phyloP scores from a whole-genome alignment of 2,797 vertebrate species.

The Pterois miles region DNA sequence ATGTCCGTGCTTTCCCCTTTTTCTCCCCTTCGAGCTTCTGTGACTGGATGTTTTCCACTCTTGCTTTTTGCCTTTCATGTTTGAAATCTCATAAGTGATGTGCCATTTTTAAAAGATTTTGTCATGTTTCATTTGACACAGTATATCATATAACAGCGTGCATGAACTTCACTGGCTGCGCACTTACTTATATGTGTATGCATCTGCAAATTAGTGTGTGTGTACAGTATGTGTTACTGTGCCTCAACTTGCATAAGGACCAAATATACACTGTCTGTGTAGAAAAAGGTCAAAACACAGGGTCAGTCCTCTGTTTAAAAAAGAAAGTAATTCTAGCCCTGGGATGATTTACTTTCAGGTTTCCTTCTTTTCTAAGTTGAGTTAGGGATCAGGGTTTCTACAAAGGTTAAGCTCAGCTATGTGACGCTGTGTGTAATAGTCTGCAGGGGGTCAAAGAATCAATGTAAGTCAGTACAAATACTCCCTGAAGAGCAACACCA shows the following conservation, averaged over 20 bases:
- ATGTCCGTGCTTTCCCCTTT: constrained; percentile 9
- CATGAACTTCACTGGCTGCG: constrained; percentile 33
- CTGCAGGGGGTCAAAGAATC: constrained; percentile 30
- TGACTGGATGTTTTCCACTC: constrained; percentile 7
- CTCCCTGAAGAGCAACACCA: constrained; percentile 22
- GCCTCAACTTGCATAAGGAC: background rate
- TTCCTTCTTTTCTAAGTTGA: background rate
- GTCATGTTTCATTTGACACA: constrained; percentile 64
- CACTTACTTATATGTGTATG: background rate
- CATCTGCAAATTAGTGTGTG: background rate
- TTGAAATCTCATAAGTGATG: constrained; percentile 66
- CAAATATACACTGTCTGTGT: background rate
- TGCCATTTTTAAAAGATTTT: constrained; percentile 74
- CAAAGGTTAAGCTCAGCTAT: constrained; percentile 21
- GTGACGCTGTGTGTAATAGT: background rate
- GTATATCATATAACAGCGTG: constrained; percentile 65
- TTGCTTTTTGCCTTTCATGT: constrained; percentile 51
- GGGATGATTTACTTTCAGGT: background rate
- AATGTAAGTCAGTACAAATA: constrained; percentile 18
- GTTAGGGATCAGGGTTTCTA: background rate
- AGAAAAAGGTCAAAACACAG: background rate
- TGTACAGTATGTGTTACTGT: constrained; percentile 11
- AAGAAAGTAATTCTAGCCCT: background rate
- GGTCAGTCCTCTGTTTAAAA: background rate
- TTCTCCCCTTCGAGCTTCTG: constrained; percentile 25